Percentiles rank a stretch among this genome's conserved stretches.
phyloP scores from a whole-genome alignment of 2,888 invertebrate genomes.

The Phrixothrix hirtus region DNA sequence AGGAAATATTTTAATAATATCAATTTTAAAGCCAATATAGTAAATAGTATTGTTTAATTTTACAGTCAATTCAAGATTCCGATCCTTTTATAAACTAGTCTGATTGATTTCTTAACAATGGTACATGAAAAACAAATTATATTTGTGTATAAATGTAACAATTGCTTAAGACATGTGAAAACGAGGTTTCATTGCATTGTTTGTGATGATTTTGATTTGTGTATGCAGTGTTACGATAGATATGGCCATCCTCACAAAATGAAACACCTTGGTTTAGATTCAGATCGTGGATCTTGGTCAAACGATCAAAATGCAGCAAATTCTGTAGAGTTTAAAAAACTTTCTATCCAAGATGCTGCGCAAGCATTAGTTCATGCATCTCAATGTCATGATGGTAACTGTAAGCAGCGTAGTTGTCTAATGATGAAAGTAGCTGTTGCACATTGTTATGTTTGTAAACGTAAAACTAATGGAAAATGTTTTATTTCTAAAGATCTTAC shows the following conservation, averaged over 20 bases:
- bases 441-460: constrained; percentile 95
- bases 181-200: constrained; percentile 96
- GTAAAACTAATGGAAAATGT: constrained; percentile 94
- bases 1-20: too few relatives aligned
- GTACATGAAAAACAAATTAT: constrained; percentile 96
- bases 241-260: constrained; percentile 95
- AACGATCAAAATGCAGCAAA: constrained; percentile 84
- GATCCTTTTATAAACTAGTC: constrained; percentile 91
- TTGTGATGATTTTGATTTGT: constrained; percentile 99
- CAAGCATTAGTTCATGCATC: constrained; percentile 67
- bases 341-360: constrained; percentile 79
- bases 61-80: constrained; percentile 91
- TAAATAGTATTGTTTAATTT: constrained; percentile 5
- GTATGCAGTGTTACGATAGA: constrained; percentile 91
- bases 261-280: constrained; percentile 94
- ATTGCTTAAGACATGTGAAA: constrained; percentile 93
- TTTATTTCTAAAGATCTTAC: constrained; percentile 99
- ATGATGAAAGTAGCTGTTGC: constrained; percentile 99
- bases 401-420: constrained; percentile 93
- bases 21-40: too few relatives aligned
- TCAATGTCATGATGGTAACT: constrained; percentile 89
- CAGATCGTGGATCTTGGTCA: constrained; percentile 91
- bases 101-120: constrained; percentile 97
- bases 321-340: constrained; percentile 66
- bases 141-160: constrained; percentile 98